These are phyloP conservation scores for Heliocidaris tuberculata DNA, from an alignment of 35 echinoderm and acorn worm species.

Conservation along the genomic window DNA sequence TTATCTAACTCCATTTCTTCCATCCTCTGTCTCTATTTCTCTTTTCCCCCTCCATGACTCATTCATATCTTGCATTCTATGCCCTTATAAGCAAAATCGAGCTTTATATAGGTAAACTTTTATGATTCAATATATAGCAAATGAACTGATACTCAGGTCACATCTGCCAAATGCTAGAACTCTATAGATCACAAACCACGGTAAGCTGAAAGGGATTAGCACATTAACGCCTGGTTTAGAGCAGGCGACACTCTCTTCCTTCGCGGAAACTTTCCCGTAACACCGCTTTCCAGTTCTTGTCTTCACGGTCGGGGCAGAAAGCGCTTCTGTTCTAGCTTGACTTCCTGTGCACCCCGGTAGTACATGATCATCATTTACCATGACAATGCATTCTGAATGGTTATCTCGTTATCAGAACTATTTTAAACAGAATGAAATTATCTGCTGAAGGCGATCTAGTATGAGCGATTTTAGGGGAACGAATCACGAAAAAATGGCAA, in stretches of 20 bases:
- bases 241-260: slow-evolving; percentile 5
- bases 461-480: too few species aligned
- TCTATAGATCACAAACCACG: background rate
- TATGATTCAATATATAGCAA: too few species aligned
- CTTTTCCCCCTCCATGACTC: background rate
- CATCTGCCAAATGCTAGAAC: background rate
- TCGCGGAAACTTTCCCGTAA: background rate
- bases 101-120: background rate
- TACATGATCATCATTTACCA: background rate
- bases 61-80: background rate
- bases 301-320: background rate
- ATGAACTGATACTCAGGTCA: background rate
- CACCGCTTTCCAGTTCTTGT: background rate
- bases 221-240: background rate
- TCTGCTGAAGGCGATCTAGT: too few species aligned
- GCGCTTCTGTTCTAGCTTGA: background rate
- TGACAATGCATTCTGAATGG: background rate
- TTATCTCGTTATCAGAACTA: background rate
- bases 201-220: background rate
- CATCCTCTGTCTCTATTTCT: background rate
- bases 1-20: background rate
- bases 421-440: background rate
- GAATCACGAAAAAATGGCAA: too few species aligned
- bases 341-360: background rate
- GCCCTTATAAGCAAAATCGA: background rate